Base-by-base conservation (phyloP, 2,888 invertebrate species). In the Petrophora chlorosata region DNA sequence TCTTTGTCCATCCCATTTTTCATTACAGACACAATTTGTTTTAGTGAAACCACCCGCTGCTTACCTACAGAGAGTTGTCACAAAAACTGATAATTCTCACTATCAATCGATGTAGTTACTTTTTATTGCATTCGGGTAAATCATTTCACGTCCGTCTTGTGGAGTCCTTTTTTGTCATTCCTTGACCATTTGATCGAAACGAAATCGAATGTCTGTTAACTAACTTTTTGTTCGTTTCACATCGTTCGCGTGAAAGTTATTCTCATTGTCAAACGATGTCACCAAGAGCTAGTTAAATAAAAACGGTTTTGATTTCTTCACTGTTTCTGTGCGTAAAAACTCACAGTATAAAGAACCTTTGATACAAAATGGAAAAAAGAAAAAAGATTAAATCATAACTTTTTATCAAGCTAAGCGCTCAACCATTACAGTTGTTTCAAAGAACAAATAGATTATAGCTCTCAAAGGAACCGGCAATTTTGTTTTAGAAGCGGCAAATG, bases 391-490 rank as follows among this genome's bases (percentile, higher is more conserved):
- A 80, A 77, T 74, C 67, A 74, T 73, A 79, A 79, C 72, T 82
- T 84, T 76, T 82, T 82, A 83, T 81, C 76, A 83, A 79, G 76
- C 73, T 63, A 75, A 80, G 84, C 87, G 76, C 84, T 85, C 80
- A 82, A 82, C 81, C 87, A 80, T 85, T 81, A 84, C 84, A 86
- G 82, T 85, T 85, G 81, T 88, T 87, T 85, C 83, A 85, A 85
- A 88, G 90, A 89, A 87, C 90, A 90, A 90, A 87, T 87, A 85
- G 89, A 90, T 90, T 90, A 90, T 78, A 78, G 79, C 82, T 82
- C 86, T 89, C 90, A 90, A 90, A 90, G 88, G 85, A 88, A 81
- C 86, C 85, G 85, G 83, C 85, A 88, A 89, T 87, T 82, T 80
- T 82, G 81, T 88, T 88, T 87, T 86, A 82, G 82, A 73, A 86